Percentiles rank a stretch among this genome's conserved stretches.
Evolutionary conservation across 2,797 vertebrate species (phyloP).

Genomic region (Rhincodon typus): DNA sequence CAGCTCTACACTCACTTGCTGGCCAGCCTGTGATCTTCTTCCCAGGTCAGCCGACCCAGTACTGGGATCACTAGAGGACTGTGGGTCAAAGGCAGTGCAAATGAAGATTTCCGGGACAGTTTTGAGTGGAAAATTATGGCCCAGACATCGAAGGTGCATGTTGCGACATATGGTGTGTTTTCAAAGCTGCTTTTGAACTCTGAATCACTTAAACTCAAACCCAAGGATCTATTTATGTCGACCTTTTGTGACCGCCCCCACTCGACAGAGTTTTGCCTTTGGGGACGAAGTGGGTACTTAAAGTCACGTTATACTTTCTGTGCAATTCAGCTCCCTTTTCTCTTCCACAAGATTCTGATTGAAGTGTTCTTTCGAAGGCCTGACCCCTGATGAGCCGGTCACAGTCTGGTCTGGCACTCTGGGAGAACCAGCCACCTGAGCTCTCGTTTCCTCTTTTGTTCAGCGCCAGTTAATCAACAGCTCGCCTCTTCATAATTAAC

Average conservation of each 20-base stretch:
- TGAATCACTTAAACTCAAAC: background rate
- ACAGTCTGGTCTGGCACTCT: background rate
- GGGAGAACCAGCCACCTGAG: background rate
- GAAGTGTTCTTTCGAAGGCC: background rate
- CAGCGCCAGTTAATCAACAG: background rate
- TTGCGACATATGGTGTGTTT: background rate
- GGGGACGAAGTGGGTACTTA: background rate
- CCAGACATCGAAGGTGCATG: background rate
- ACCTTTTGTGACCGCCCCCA: background rate
- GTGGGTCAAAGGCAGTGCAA: background rate
- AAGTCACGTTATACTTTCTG: background rate
- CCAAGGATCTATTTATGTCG: background rate
- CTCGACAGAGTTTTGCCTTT: background rate
- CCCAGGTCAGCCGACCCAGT: background rate
- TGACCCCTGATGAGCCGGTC: background rate
- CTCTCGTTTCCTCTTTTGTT: background rate
- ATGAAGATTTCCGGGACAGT: background rate
- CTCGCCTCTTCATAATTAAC: background rate
- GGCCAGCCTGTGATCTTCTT: no score
- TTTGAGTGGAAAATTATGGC: background rate
- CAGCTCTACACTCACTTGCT: background rate
- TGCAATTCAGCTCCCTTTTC: background rate
- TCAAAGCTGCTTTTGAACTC: background rate
- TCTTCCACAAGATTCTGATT: background rate
- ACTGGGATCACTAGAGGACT: no score